Percentiles rank a stretch among this genome's conserved stretches.
Evolutionary conservation across 37 sponge, comb jelly and placozoan genomes (phyloP).

Genomic region (Beroe ovata): DNA sequence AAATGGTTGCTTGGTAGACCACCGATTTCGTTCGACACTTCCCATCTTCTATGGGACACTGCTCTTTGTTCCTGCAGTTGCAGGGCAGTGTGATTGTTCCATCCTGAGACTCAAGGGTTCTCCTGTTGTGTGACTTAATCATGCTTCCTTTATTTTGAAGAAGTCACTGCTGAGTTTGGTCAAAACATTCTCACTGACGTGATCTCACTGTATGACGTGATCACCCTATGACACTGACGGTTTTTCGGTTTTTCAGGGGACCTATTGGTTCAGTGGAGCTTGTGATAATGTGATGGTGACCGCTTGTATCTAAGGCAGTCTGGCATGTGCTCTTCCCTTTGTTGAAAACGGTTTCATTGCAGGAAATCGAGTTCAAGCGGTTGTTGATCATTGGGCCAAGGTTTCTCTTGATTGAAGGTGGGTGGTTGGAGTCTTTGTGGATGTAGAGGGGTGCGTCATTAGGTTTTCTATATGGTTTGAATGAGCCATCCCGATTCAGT

Average conservation of each 20-base stretch:
- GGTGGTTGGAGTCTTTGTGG: not conserved
- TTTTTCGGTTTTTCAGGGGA: too few relatives aligned
- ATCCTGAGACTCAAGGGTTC: not conserved
- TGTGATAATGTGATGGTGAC: too few relatives aligned
- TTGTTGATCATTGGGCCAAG: not conserved
- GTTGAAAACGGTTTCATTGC: not conserved
- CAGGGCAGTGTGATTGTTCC: not conserved
- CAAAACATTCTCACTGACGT: not conserved
- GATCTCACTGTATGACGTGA: too few relatives aligned
- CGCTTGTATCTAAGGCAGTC: not conserved
- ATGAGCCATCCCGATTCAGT: not conserved
- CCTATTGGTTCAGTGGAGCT: too few relatives aligned
- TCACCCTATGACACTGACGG: too few relatives aligned
- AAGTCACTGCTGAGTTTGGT: not conserved
- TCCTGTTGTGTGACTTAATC: not conserved
- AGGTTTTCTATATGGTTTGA: not conserved
- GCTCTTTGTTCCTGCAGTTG: not conserved
- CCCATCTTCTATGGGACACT: not conserved
- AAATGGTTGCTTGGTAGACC: not conserved
- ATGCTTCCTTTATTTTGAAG: not conserved
- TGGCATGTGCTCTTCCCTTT: not conserved
- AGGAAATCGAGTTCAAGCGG: not conserved
- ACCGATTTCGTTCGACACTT: not conserved
- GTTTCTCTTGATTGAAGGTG: not conserved
- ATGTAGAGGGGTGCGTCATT: slow-evolving; percentile 10